Conservation (phyloP, 2,888 invertebrate genomes). For the Drosophila neotestacea region DNA sequence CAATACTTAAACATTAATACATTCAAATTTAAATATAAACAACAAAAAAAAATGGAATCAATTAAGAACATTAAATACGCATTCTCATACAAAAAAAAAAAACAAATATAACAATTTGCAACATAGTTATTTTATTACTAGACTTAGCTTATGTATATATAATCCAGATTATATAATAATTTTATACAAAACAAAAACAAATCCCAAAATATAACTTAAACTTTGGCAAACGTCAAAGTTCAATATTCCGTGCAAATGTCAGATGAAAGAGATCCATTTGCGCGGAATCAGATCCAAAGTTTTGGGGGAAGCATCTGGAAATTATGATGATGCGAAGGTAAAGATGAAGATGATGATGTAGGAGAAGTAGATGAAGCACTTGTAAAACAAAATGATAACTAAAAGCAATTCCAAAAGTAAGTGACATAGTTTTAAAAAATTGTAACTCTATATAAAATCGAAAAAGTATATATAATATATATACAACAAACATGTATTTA, state of each 20-base stretch:
- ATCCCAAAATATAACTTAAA: conserved; percentile 26
- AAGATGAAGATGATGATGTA: conserved; percentile 3
- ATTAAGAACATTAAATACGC: conserved; percentile 52
- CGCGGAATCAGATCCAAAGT: conserved; percentile 22
- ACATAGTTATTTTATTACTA: conserved; percentile 77
- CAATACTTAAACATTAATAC: conserved; percentile 84
- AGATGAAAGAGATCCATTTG: conserved; percentile 33
- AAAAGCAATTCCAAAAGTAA: conserved; percentile 82
- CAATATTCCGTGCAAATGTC: conserved; percentile 38
- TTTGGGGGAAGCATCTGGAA: conserved; percentile 29
- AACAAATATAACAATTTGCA: conserved; percentile 58
- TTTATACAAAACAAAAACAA: conserved; percentile 62
- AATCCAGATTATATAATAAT: conserved; percentile 61
- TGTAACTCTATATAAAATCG: conserved; percentile 64
- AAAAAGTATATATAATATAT: conserved; percentile 58
- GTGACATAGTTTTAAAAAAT: conserved; percentile 75
- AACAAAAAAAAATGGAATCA: conserved; percentile 46
- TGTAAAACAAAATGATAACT: conserved; percentile 79
- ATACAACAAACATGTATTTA: conserved; percentile 72
- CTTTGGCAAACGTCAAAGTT: conserved; percentile 61
- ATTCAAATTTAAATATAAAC: conserved; percentile 68
- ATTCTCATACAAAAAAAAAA: conserved; percentile 55
- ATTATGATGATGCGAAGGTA: conserved; percentile 15
- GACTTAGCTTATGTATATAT: conserved; percentile 64
- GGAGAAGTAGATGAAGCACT: conserved; percentile 63